These are phyloP conservation scores for Reticulitermes speratus DNA, from an alignment of 1,140 invertebrate genomes.

Conservation along the genomic window DNA sequence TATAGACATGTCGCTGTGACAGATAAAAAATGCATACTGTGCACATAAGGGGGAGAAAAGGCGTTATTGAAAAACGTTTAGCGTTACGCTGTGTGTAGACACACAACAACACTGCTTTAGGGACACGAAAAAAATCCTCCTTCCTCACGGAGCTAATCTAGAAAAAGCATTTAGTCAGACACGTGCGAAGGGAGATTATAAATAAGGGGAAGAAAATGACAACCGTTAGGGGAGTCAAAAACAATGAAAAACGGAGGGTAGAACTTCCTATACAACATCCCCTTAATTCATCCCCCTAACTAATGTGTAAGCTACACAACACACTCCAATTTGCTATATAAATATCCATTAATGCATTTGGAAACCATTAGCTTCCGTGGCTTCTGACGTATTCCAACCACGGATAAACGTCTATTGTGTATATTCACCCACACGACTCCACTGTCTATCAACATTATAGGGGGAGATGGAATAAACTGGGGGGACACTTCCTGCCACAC, in stretches of 20 bases:
- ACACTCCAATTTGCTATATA: slow-evolving; percentile 9
- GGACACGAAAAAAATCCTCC: neutral
- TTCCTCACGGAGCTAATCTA: neutral
- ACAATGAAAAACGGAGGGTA: slow-evolving; percentile 9
- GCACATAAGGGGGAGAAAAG: neutral
- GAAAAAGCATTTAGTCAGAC: neutral
- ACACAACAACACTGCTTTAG: neutral
- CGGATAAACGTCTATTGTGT: neutral
- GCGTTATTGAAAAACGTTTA: slow-evolving; percentile 1
- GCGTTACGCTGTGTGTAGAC: neutral
- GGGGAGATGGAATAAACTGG: neutral
- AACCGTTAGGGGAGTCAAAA: slow-evolving; percentile 14
- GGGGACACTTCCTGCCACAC: neutral
- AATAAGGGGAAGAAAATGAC: neutral
- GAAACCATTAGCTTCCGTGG: neutral
- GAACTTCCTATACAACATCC: neutral
- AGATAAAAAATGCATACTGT: neutral
- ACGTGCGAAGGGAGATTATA: neutral
- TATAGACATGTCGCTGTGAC: neutral
- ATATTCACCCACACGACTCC: neutral
- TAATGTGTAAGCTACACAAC: neutral
- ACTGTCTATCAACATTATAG: too few species aligned
- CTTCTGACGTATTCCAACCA: neutral
- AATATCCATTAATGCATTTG: slow-evolving; percentile 8
- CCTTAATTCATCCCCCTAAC: neutral